Conservation (phyloP, 2,888 invertebrate genomes). For the Chymomyza caudatula region DNA sequence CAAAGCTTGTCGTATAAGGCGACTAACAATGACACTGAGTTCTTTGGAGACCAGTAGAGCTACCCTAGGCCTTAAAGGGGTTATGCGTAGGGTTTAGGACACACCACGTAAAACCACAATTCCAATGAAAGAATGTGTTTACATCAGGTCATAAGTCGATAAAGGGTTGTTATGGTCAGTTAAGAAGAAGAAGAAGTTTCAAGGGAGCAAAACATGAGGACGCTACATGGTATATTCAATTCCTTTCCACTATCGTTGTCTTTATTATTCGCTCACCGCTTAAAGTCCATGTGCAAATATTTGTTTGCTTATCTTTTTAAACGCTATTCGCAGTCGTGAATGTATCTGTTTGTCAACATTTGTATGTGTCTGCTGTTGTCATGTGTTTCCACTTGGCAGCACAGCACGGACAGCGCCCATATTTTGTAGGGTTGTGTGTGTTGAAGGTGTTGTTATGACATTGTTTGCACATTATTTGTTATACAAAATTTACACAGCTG, state of each 20-base stretch:
- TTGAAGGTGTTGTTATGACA: conserved; percentile 52
- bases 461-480: conserved; percentile 67
- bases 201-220: too few relatives aligned
- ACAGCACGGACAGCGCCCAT: conserved; percentile 3
- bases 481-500: conserved; percentile 52
- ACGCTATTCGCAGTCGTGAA: neutral
- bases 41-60: too few relatives aligned
- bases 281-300: conserved; percentile 49
- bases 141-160: too few relatives aligned
- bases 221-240: too few relatives aligned
- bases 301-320: conserved; percentile 40
- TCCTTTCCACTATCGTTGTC: neutral
- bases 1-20: too few relatives aligned
- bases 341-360: neutral
- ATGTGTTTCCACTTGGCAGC: conserved; percentile 30
- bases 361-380: conserved; percentile 3
- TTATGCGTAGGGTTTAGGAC: too few relatives aligned
- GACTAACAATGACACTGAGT: too few relatives aligned
- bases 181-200: too few relatives aligned
- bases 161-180: too few relatives aligned
- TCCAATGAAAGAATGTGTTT: too few relatives aligned
- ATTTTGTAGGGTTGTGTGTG: neutral
- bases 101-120: too few relatives aligned
- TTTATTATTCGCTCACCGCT: neutral
- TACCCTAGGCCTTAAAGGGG: too few relatives aligned